A percentile compares a stretch with the other conserved stretches of the same genome.
Evolutionary conservation across 2,888 invertebrate genomes (phyloP).

Genomic region (Nowickia ferox): DNA sequence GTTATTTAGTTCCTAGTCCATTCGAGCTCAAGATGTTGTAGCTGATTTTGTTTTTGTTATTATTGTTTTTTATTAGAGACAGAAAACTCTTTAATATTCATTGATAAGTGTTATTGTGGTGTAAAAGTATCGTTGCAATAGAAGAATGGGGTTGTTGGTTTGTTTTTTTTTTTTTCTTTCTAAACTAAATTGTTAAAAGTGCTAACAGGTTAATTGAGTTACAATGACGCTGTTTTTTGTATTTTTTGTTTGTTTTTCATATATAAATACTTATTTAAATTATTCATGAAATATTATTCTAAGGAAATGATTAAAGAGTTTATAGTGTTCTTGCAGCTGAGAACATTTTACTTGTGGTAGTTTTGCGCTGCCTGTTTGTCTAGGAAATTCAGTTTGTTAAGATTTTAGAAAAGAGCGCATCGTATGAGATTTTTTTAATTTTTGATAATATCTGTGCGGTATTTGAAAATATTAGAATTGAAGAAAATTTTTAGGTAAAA

Average conservation of each 20-base stretch:
- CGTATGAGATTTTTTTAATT: background rate
- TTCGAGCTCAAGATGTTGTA: background rate
- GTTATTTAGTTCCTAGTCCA: conserved; percentile 68
- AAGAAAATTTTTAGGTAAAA: no score
- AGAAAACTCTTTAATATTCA: conserved; percentile 65
- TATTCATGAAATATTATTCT: conserved; percentile 39
- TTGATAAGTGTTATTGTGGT: conserved; percentile 63
- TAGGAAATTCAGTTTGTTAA: background rate
- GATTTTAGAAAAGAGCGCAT: background rate
- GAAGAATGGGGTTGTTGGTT: conserved; percentile 36
- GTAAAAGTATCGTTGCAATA: background rate
- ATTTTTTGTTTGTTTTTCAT: background rate
- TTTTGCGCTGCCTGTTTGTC: conserved; percentile 33
- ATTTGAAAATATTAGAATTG: no score
- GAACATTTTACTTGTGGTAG: background rate
- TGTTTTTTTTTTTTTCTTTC: background rate
- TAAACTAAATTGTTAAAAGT: conserved; percentile 55
- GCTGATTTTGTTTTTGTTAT: background rate
- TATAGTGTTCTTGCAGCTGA: background rate
- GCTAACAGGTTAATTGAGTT: conserved; percentile 72
- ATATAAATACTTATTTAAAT: conserved; percentile 21
- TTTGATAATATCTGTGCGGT: no score
- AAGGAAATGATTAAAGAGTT: background rate
- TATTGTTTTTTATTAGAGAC: conserved; percentile 15
- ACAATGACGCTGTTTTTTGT: conserved; percentile 48